A percentile compares a stretch with the other conserved stretches of the same genome.
Evolutionary conservation across 2,888 invertebrate species (phyloP).

Genomic region (Acleris literana): DNA sequence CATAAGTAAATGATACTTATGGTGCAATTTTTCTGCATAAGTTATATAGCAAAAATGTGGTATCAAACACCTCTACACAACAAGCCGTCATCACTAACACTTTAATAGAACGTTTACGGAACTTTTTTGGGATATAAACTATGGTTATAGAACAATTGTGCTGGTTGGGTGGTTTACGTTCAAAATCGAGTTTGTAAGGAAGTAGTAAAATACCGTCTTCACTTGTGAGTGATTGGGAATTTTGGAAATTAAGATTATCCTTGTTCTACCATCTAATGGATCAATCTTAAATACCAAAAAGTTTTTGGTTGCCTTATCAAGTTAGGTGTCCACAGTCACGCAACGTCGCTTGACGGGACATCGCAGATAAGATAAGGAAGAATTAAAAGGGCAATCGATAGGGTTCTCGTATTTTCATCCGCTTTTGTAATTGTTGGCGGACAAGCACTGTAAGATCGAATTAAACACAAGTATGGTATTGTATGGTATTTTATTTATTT

Average conservation of each 20-base stretch:
- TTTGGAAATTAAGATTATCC: neutral
- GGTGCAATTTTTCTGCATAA: neutral
- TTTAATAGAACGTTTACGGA: too few relatives aligned
- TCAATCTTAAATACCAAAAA: slow-evolving; percentile 22
- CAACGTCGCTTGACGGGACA: slow-evolving; percentile 7
- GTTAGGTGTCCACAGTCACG: slow-evolving; percentile 20
- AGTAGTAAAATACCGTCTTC: too few relatives aligned
- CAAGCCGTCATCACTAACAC: too few relatives aligned
- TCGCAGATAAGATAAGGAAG: slow-evolving; percentile 24
- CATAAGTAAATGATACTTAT: too few relatives aligned
- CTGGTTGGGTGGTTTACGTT: too few relatives aligned
- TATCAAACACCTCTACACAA: neutral
- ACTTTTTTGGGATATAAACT: too few relatives aligned
- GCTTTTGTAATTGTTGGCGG: neutral
- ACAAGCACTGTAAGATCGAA: too few relatives aligned
- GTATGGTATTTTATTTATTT: too few relatives aligned
- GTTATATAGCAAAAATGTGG: neutral
- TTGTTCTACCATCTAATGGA: neutral
- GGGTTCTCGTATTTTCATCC: neutral
- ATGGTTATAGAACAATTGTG: too few relatives aligned
- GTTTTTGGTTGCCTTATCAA: slow-evolving; percentile 17
- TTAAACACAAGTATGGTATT: too few relatives aligned
- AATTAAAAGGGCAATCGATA: slow-evolving; percentile 19
- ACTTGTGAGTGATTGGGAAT: too few relatives aligned
- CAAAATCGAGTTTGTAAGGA: too few relatives aligned